Base-by-base conservation (phyloP, 2,113 vertebrate species). In the Gallinago paraguaiae region DNA sequence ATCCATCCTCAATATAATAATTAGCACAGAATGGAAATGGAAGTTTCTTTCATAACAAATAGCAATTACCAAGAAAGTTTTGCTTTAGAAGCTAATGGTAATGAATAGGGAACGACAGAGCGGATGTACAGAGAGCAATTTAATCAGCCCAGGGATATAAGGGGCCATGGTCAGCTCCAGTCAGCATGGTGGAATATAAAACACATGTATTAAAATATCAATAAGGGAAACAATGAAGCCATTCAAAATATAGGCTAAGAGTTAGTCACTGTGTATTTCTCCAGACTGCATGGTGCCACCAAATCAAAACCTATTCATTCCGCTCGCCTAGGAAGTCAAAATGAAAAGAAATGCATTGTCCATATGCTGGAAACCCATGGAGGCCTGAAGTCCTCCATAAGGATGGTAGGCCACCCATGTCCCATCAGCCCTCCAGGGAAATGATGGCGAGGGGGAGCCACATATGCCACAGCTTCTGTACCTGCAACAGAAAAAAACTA, bases 271-370 rank as follows among this genome's bases (percentile, higher is more conserved):
- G 8, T 60, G 37, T 65, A 19, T 12, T 76, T 31, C 57, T 79
- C 22, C 70, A 82, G 78, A 37, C 74, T 72, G 65, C 74, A 9
- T 53, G 70, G 74, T 65, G 53, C 78, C 12, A 1, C 22, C 81
- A 79, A 8, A 77, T 41, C 72, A 6, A 83, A 86, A 35, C 7
- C 68, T 43, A 69, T 25, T 82, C 27, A 7, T 53, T 24, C 53
- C 18, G 11, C 30, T 65, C 61, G 13, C 48, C 45, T 12, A 64
- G 43, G 74, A 68, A 60, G 35, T 6, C 22, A 64, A 75, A 17
- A 20, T 1, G 0, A 18, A 46, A 65, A 63, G 28, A 25, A 46
- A 53, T 15, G 9, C 0, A 1, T 31, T 31, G 11, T 16, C 61
- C 57, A 1, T 10, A 14, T 3, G 4, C 37, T 65, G 69, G 31